Evolutionary conservation across 2,113 vertebrate genomes (phyloP).

Genomic region (Spizaetus ornatus): DNA sequence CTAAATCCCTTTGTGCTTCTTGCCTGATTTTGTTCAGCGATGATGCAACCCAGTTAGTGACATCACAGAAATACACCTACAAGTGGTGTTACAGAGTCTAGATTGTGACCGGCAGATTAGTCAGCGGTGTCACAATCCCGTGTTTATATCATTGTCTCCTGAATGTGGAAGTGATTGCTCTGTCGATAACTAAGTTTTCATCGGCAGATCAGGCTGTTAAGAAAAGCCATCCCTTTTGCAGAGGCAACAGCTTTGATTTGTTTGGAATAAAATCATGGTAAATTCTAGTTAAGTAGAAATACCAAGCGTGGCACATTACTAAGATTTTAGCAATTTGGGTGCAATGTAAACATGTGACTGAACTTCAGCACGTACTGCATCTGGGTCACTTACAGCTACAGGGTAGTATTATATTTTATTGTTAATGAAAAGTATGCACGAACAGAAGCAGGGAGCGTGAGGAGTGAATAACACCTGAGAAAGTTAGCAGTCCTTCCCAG

Average conservation of each 20-base stretch:
- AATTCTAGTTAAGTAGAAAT: background rate
- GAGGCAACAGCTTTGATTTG: background rate
- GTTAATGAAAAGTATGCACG: background rate
- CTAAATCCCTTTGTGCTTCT: background rate
- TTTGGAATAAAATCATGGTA: background rate
- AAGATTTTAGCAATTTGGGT: background rate
- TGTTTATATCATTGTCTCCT: conserved; percentile 48
- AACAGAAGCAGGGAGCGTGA: background rate
- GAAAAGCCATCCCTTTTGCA: background rate
- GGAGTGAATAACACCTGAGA: background rate
- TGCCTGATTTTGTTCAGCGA: background rate
- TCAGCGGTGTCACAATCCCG: background rate
- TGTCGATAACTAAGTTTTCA: background rate
- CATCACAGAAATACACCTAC: conserved; percentile 37
- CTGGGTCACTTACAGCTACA: background rate
- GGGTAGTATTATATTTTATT: background rate
- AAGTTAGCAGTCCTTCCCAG: background rate
- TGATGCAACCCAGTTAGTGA: conserved; percentile 25
- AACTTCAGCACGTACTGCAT: background rate
- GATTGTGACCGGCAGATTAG: conserved; percentile 47
- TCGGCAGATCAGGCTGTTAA: background rate
- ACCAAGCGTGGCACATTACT: background rate
- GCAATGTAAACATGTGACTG: background rate
- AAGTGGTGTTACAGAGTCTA: conserved; percentile 8
- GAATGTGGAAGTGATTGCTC: background rate